Conservation (phyloP, 2,113 vertebrate species). For the Bubo scandiacus region DNA sequence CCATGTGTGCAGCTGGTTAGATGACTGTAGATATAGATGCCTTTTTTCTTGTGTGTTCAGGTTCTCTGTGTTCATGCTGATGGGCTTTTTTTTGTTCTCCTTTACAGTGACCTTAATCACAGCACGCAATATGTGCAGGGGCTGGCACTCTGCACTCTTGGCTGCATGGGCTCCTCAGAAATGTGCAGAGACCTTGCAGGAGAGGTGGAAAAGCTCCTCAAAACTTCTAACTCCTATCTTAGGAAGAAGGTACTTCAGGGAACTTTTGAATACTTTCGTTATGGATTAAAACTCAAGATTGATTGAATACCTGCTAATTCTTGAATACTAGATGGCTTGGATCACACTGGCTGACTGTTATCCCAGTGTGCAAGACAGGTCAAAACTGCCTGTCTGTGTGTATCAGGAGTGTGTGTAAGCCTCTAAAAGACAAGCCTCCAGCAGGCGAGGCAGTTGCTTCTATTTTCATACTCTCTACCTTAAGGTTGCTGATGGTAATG, state of each 20-base stretch:
- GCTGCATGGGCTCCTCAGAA: slow-evolving; percentile 99
- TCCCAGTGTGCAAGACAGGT: background rate
- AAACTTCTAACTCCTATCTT: slow-evolving; percentile 98
- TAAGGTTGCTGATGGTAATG: background rate
- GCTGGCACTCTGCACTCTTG: slow-evolving; percentile 95
- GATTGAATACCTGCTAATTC: background rate
- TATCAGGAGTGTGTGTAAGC: background rate
- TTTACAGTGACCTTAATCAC: slow-evolving; percentile 95
- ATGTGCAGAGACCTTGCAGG: slow-evolving; percentile 99
- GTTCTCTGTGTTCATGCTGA: background rate
- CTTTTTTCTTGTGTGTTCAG: background rate
- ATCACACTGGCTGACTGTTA: background rate
- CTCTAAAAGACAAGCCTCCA: background rate
- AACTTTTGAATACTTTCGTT: background rate
- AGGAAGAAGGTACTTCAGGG: slow-evolving; percentile 91
- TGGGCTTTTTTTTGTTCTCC: background rate
- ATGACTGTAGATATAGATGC: background rate
- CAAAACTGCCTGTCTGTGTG: background rate
- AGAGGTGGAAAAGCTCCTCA: slow-evolving; percentile 98
- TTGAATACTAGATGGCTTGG: background rate
- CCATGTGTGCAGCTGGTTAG: background rate
- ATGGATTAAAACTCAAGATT: background rate
- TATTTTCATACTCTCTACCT: background rate
- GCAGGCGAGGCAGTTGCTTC: background rate
- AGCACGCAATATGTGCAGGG: slow-evolving; percentile 98